Evolutionary conservation across 2,888 invertebrate genomes (phyloP).

Genomic region (Plebejus anna): DNA sequence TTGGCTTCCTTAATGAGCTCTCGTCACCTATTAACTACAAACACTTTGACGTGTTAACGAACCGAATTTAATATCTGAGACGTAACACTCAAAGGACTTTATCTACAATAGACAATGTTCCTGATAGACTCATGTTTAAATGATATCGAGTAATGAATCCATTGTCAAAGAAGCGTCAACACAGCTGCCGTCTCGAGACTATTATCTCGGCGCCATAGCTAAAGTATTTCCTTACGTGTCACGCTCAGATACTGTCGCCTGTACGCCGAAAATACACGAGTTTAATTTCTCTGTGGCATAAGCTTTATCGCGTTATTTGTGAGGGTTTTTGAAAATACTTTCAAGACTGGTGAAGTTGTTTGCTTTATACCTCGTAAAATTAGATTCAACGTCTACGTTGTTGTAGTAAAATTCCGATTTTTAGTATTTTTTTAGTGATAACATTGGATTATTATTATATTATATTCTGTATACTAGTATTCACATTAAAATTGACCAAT

Average conservation of each 20-base stretch:
- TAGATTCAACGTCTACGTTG: background rate
- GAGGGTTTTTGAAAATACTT: constrained; percentile 14
- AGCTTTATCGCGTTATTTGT: constrained; percentile 10
- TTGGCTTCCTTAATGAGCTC: too few species aligned
- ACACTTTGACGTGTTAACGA: background rate
- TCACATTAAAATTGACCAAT: background rate
- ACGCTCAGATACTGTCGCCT: background rate
- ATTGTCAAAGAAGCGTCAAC: constrained; percentile 27
- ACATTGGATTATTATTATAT: too few species aligned
- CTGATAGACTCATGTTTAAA: constrained; percentile 16
- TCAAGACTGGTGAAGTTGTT: background rate
- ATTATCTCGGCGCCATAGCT: constrained; percentile 23
- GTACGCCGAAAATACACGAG: background rate
- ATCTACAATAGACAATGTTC: background rate
- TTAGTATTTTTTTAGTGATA: background rate
- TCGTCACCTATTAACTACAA: background rate
- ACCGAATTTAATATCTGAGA: background rate
- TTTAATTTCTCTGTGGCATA: constrained; percentile 9
- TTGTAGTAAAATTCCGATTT: background rate
- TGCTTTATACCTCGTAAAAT: background rate
- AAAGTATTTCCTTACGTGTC: constrained; percentile 12
- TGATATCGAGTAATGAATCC: constrained; percentile 24
- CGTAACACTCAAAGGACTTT: background rate
- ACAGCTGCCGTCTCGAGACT: constrained; percentile 22
- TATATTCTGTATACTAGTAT: background rate